Percentiles rank a stretch among this genome's conserved stretches.
These are phyloP conservation scores for Leucopsar rothschildi DNA, from an alignment of 2,113 vertebrate genomes.

Conservation along the genomic window DNA sequence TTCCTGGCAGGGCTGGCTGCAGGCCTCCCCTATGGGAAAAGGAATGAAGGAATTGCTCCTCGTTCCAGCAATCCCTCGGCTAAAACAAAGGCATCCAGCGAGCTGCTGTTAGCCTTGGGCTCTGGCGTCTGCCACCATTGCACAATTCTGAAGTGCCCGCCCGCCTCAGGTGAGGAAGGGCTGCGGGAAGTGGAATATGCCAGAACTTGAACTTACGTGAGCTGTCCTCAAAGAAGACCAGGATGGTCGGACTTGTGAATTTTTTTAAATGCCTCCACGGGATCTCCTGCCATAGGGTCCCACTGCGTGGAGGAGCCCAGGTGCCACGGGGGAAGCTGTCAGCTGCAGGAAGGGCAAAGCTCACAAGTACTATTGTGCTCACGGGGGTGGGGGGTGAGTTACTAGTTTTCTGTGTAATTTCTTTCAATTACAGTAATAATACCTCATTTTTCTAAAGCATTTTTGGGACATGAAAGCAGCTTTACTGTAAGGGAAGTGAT, in stretches of 20 bases:
- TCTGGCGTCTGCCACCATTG: not conserved
- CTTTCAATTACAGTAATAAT: not conserved
- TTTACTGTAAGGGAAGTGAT: conserved; percentile 17
- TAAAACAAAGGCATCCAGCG: not conserved
- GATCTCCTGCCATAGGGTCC: not conserved
- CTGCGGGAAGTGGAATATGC: fast-evolving
- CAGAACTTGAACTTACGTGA: not conserved
- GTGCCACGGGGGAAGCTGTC: fast-evolving
- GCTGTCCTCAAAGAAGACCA: not conserved
- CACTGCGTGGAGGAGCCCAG: not conserved
- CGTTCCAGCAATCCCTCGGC: not conserved
- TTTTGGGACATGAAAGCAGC: conserved; percentile 23
- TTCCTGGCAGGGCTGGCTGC: not conserved
- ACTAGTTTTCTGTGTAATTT: not conserved
- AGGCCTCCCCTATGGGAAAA: not conserved
- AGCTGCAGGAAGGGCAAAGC: not conserved
- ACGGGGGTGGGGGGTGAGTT: not conserved
- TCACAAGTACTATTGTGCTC: not conserved
- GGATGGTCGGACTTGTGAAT: not conserved
- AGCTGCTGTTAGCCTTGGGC: not conserved
- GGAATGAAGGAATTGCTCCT: not conserved
- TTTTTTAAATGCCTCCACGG: not conserved
- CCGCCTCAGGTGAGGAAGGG: not conserved
- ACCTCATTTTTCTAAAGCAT: not conserved
- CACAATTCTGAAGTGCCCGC: fast-evolving